Percentiles rank a stretch among this genome's conserved stretches.
Conservation (phyloP, 2,113 vertebrate species). For the Amazona vittata region DNA sequence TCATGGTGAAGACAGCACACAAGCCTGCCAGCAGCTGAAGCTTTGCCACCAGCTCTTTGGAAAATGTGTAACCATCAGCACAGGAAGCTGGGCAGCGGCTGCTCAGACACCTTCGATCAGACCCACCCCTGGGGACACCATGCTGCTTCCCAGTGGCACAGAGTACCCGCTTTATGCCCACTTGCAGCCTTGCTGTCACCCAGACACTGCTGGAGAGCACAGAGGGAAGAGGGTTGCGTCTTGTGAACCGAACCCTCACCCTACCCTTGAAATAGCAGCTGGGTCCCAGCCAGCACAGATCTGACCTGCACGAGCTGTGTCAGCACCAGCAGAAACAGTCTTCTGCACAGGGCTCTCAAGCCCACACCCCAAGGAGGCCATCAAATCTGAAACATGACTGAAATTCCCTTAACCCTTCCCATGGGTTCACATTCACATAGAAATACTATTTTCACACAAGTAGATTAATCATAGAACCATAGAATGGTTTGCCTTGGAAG, state of each 20-base stretch:
- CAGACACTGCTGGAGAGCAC: not conserved
- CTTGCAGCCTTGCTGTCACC: not conserved
- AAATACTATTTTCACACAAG: not conserved
- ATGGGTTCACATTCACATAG: rapidly evolving
- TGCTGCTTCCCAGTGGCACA: not conserved
- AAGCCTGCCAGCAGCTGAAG: conserved; percentile 11
- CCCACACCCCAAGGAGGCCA: not conserved
- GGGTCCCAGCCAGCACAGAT: not conserved
- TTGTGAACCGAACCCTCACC: not conserved
- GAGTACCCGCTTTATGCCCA: not conserved
- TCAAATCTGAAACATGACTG: not conserved
- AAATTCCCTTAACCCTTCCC: not conserved
- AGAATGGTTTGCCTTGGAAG: not conserved
- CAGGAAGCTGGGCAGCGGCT: not conserved
- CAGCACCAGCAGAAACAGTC: not conserved
- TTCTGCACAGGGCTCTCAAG: not conserved
- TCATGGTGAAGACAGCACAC: not conserved
- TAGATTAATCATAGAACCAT: not conserved
- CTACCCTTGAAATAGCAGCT: not conserved
- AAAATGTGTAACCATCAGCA: not conserved
- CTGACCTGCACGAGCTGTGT: not conserved
- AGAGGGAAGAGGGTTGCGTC: not conserved
- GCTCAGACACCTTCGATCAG: not conserved
- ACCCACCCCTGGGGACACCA: not conserved
- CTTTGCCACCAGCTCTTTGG: not conserved